phyloP scores from a whole-genome alignment of 2,113 vertebrate genomes.

The Neodontobutis hainanensis region DNA sequence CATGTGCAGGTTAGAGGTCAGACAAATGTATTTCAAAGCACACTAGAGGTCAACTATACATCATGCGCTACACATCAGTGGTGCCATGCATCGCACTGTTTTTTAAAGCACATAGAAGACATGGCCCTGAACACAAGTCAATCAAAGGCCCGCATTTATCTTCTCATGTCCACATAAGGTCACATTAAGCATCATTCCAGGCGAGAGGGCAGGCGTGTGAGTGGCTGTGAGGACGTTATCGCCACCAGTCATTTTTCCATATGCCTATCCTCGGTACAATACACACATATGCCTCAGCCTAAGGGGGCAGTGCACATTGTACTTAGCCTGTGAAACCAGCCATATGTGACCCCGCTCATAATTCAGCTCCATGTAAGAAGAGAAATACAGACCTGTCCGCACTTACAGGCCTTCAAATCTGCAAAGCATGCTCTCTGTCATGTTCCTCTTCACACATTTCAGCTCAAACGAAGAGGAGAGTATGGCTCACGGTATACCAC shows the following conservation, averaged over 20 bases:
- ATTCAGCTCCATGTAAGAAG: slow-evolving; percentile 34
- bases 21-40: slow-evolving; percentile 48
- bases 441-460: slow-evolving; percentile 8
- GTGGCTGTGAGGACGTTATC: slow-evolving; percentile 36
- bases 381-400: slow-evolving; percentile 23
- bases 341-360: slow-evolving; percentile 16
- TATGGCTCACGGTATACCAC: slow-evolving; percentile 33
- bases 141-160: slow-evolving; percentile 48
- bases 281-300: background rate
- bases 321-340: background rate
- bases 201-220: slow-evolving; percentile 14
- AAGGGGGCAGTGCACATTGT: background rate
- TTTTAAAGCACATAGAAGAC: slow-evolving; percentile 9
- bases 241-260: slow-evolving; percentile 29
- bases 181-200: slow-evolving; percentile 40
- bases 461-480: slow-evolving; percentile 39
- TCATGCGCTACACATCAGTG: slow-evolving; percentile 27
- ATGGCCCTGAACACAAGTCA: slow-evolving; percentile 44
- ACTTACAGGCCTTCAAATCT: slow-evolving; percentile 7
- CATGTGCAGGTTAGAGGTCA: slow-evolving; percentile 38
- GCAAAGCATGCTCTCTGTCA: slow-evolving; percentile 32
- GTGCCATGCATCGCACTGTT: slow-evolving; percentile 2
- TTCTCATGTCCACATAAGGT: slow-evolving; percentile 24
- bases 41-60: slow-evolving; percentile 53
- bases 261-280: background rate